Percentiles rank a stretch among this genome's conserved stretches.
These are phyloP conservation scores for Chaunax sp. DNA, from an alignment of 2,797 vertebrate genomes.

Conservation along the genomic window DNA sequence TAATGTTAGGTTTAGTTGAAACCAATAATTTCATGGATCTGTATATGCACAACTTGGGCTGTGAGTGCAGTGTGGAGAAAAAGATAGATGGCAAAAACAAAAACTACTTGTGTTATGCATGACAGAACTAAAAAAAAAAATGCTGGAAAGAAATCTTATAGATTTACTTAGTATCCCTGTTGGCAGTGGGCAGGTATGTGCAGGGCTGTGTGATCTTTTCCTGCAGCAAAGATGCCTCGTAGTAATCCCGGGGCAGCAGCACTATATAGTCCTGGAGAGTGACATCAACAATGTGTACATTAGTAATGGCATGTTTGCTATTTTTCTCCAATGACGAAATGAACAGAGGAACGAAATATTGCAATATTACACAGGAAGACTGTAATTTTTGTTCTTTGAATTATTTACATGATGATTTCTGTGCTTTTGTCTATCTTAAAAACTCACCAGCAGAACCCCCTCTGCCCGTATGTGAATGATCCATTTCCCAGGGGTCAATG, in stretches of 20 bases:
- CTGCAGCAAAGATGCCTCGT: conserved; percentile 88
- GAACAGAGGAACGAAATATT: background rate
- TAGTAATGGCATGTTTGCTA: background rate
- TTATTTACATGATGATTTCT: background rate
- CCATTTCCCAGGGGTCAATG: conserved; percentile 87
- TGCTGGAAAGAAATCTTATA: background rate
- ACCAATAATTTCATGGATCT: background rate
- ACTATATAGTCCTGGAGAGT: conserved; percentile 91
- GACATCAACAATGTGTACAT: conserved; percentile 6
- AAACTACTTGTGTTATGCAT: background rate
- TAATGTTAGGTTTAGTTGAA: background rate
- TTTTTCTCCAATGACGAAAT: background rate
- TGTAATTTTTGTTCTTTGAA: background rate
- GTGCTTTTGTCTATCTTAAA: background rate
- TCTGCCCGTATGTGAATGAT: conserved; percentile 87
- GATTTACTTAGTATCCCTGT: conserved; percentile 72
- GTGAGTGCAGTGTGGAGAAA: conserved; percentile 1
- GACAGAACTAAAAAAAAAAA: background rate
- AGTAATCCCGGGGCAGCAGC: conserved; percentile 92
- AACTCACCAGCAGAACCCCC: conserved; percentile 92
- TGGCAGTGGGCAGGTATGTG: conserved; percentile 57
- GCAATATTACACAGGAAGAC: background rate
- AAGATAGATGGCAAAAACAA: conserved; percentile 1
- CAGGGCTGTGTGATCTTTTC: conserved; percentile 89
- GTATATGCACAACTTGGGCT: background rate